phyloP scores from a whole-genome alignment of 2,113 vertebrate species.

The Trogon melanurus region DNA sequence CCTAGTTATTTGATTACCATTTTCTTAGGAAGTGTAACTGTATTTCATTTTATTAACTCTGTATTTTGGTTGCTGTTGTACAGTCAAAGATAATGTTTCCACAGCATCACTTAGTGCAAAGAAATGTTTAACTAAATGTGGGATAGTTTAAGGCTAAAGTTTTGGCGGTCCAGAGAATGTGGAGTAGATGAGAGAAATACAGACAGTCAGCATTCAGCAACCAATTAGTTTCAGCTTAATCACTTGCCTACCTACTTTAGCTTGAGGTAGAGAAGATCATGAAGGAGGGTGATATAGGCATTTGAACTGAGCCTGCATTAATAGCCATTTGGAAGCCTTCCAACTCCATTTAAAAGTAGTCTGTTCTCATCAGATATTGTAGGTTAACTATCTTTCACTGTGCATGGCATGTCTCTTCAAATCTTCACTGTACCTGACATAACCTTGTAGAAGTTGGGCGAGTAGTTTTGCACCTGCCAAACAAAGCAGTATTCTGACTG shows the following conservation, averaged over 20 bases:
- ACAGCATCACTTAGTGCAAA: too few species aligned
- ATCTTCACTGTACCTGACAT: not conserved
- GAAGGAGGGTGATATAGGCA: not conserved
- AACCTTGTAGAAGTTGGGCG: not conserved
- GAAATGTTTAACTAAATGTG: too few species aligned
- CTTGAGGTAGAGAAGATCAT: not conserved
- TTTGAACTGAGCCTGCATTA: not conserved
- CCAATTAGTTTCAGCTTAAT: not conserved
- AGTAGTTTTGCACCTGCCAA: not conserved
- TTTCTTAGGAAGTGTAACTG: not conserved
- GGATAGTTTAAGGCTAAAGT: not conserved
- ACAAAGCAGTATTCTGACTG: not conserved
- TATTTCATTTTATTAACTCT: not conserved
- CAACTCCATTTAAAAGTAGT: not conserved
- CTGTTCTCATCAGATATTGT: not conserved
- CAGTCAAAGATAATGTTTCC: not conserved
- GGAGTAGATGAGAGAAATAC: not conserved
- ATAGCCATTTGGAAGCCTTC: not conserved
- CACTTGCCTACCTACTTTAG: not conserved
- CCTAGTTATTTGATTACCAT: not conserved
- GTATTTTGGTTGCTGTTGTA: not conserved
- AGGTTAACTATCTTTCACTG: not conserved
- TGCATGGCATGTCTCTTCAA: not conserved
- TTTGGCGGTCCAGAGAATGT: not conserved
- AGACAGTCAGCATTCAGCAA: not conserved